Conservation (phyloP, 1,140 invertebrate genomes). For the Glossosoma conforme region DNA sequence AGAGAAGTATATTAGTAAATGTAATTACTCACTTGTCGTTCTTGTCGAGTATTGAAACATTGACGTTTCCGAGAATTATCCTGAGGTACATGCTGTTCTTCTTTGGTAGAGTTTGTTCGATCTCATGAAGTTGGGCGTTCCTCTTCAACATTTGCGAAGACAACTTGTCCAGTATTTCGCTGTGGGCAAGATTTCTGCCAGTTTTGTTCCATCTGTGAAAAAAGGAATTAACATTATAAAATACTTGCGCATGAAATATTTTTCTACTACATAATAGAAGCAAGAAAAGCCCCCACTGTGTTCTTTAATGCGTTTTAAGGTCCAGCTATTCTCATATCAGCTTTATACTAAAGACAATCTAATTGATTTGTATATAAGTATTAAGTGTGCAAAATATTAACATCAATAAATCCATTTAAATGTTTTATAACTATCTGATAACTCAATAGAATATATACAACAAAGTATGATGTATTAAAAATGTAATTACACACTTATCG, state of each 20-base stretch:
- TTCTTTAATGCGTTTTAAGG: slow-evolving; percentile 5
- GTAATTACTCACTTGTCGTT: slow-evolving; percentile 92
- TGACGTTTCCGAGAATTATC: slow-evolving; percentile 93
- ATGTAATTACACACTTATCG: not conserved
- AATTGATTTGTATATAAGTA: not conserved
- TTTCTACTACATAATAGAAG: not conserved
- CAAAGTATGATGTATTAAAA: not conserved
- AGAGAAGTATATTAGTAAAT: no score
- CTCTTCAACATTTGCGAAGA: slow-evolving; percentile 71
- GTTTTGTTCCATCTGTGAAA: slow-evolving; percentile 46
- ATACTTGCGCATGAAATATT: not conserved
- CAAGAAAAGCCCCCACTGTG: slow-evolving; percentile 6
- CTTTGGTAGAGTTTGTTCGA: slow-evolving; percentile 81
- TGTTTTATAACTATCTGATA: not conserved
- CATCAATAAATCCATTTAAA: not conserved
- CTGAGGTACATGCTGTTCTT: slow-evolving; percentile 81
- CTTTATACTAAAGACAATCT: not conserved
- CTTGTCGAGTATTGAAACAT: slow-evolving; percentile 95
- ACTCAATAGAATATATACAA: not conserved
- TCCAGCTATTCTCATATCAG: not conserved
- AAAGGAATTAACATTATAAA: slow-evolving; percentile 2
- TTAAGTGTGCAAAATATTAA: not conserved
- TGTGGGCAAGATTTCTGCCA: slow-evolving; percentile 39
- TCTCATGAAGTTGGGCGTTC: slow-evolving; percentile 74
- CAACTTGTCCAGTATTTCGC: slow-evolving; percentile 52